A percentile compares a stretch with the other conserved stretches of the same genome.
Evolutionary conservation across 2,888 invertebrate genomes (phyloP).

Genomic region (Eupithecia subfuscata): DNA sequence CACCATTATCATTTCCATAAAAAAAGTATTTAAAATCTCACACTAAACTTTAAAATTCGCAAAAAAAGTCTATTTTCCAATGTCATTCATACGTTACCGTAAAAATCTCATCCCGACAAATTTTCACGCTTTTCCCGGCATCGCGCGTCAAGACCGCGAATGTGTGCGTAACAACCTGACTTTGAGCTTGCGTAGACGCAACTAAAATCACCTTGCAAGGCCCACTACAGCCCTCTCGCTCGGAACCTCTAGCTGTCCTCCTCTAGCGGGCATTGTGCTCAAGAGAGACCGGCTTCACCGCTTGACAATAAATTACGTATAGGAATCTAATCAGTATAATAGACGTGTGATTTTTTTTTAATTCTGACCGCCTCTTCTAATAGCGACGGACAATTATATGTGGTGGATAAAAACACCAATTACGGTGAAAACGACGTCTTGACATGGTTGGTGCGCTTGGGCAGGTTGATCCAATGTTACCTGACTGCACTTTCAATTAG

Average conservation of each 20-base stretch:
- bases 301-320: conserved; percentile 83
- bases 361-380: conserved; percentile 59
- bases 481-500: conserved; percentile 16
- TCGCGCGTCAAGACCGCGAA: conserved; percentile 61
- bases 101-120: conserved; percentile 48
- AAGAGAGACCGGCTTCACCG: conserved; percentile 62
- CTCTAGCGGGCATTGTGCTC: conserved; percentile 82
- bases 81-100: conserved; percentile 44
- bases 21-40: conserved; percentile 24
- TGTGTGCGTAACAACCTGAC: conserved; percentile 79
- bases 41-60: conserved; percentile 19
- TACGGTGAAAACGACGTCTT: conserved; percentile 44
- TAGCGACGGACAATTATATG: conserved; percentile 52
- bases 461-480: conserved; percentile 27
- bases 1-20: conserved; percentile 40
- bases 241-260: conserved; percentile 62
- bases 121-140: conserved; percentile 56
- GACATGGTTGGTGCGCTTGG: conserved; percentile 39
- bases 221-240: conserved; percentile 76
- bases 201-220: conserved; percentile 85
- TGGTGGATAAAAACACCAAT: conserved; percentile 47
- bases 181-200: conserved; percentile 80
- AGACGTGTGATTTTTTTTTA: conserved; percentile 78
- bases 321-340: conserved; percentile 83
- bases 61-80: conserved; percentile 25